Conservation (phyloP, 2,888 invertebrate species). For the Sphecodes monilicornis region DNA sequence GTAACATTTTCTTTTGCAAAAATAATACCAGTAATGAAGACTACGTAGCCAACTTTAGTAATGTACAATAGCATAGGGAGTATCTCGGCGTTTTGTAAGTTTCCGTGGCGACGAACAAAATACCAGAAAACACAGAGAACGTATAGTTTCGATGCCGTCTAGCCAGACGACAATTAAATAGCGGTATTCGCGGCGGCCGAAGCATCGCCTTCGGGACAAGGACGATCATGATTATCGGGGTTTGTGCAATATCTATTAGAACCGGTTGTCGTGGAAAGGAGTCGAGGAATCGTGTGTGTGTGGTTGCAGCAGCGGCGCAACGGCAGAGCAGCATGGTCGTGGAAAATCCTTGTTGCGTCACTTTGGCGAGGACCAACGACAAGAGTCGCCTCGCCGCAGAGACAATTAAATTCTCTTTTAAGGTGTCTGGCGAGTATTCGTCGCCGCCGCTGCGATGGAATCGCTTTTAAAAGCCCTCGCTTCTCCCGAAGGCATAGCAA, state of each 20-base stretch:
- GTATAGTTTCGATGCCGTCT: not conserved
- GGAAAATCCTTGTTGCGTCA: slow-evolving; percentile 33
- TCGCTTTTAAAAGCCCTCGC: slow-evolving; percentile 42
- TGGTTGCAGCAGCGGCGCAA: not conserved
- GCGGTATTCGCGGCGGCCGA: slow-evolving; percentile 3
- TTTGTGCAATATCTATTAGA: slow-evolving; percentile 44
- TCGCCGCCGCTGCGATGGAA: not conserved
- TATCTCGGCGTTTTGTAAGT: not conserved
- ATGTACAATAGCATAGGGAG: not conserved
- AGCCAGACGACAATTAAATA: slow-evolving; percentile 20
- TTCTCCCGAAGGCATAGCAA: slow-evolving; percentile 27
- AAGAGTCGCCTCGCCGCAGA: not conserved
- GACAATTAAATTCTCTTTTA: slow-evolving; percentile 51
- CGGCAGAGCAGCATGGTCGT: not conserved
- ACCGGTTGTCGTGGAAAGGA: slow-evolving; percentile 50
- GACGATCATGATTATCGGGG: slow-evolving; percentile 36
- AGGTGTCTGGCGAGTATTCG: slow-evolving; percentile 13
- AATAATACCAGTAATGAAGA: too few relatives aligned
- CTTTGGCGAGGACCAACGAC: not conserved
- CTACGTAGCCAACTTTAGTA: not conserved
- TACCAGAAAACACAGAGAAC: not conserved
- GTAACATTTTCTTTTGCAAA: too few relatives aligned
- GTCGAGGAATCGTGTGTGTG: slow-evolving; percentile 26
- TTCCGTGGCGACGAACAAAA: not conserved
- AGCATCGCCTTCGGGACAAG: slow-evolving; percentile 20